Conservation (phyloP, 2,888 invertebrate species). For the Pachliopta kotzebuea region DNA sequence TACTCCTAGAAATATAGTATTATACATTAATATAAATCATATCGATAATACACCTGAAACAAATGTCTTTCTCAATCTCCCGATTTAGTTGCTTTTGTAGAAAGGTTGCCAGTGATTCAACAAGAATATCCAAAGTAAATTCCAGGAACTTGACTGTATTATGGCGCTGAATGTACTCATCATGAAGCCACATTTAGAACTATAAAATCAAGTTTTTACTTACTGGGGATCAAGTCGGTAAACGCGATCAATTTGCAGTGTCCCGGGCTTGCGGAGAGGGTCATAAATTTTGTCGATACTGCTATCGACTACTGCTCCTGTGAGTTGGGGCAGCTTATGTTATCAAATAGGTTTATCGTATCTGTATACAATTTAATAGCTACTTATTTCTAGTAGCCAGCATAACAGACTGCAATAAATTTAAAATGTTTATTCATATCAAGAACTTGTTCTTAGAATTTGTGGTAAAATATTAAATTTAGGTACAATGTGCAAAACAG, state of each 20-base stretch:
- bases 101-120: not conserved
- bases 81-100: not conserved
- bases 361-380: constrained; percentile 3
- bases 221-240: constrained; percentile 20
- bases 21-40: too few species aligned
- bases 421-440: not conserved
- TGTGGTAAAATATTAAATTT: not conserved
- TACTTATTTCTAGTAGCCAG: not conserved
- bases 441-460: not conserved
- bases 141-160: not conserved
- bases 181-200: not conserved
- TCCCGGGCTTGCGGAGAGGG: constrained; percentile 14
- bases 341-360: constrained; percentile 8
- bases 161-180: not conserved
- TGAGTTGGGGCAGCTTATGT: constrained; percentile 14
- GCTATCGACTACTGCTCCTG: constrained; percentile 22
- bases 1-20: too few species aligned
- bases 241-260: constrained; percentile 27
- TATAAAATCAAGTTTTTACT: constrained; percentile 3
- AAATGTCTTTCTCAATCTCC: too few species aligned
- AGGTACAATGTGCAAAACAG: not conserved
- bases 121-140: not conserved
- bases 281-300: constrained; percentile 27
- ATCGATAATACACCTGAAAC: too few species aligned
- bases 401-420: not conserved